Base-by-base conservation (phyloP, 2,888 invertebrate species). In the Campoplex nolae region DNA sequence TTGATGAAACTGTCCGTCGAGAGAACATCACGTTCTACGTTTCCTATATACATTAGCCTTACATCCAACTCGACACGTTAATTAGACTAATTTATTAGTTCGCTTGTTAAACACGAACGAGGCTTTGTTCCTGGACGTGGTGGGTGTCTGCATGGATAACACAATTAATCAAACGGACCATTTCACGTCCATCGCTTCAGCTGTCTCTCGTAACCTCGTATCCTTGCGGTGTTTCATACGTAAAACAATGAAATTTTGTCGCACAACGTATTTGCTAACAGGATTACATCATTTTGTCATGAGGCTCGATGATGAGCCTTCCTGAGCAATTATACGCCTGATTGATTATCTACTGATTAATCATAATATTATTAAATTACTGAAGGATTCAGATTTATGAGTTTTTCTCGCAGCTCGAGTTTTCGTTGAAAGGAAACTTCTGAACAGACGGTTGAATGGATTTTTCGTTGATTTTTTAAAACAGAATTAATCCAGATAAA, bases 71-170 rank as follows among this genome's bases (percentile, higher is more conserved):
- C 68, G 67, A 62, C 68, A n/a, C 77, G 74, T 78, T 78, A 73
- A 84, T 87, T 87, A 84, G 82, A 51, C 82, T 79, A 84, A 84
- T 87, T 87, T 79, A 78, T 87, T 78, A 81, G 80, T 82, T 18
- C 70, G 35, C 81, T 79, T 70, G 82, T 84, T 81, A 45, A 70
- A 84, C 81, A 35, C 74, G 54, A 62, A 54, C n/a, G 28, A 48
- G 51, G 77, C 51, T 45, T 62, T 62, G 56, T 28, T 54, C 62
- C 35, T 13, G 16, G 3, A 58, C 13, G 58, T 13, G 48, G 58
- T 13, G 56, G 11, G 54, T 18, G 70, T 58, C 42, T 67, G 56
- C 67, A 35, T 38, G 56, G 73, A 38, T 32, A 51, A 77, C 65
- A 76, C 74, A 62, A 87, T 84, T 77, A 62, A 87, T 87, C 84